These are phyloP conservation scores for Hemicrepidius hirtus DNA, from an alignment of 2,888 invertebrate genomes.

Conservation along the genomic window DNA sequence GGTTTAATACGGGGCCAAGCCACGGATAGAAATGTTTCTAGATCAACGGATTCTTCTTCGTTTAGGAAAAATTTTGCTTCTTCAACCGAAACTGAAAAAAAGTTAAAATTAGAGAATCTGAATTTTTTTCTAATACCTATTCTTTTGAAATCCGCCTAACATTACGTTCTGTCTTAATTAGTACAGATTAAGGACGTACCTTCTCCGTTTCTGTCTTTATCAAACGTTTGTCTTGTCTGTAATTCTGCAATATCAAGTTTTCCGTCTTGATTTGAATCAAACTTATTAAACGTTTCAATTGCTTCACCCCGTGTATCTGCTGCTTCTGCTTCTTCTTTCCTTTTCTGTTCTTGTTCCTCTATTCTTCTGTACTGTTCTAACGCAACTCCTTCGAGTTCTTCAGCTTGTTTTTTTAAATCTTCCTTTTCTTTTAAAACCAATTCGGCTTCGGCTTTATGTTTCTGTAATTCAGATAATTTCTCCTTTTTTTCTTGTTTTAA, in stretches of 20 bases:
- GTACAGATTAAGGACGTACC: slow-evolving; percentile 59
- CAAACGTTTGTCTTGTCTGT: slow-evolving; percentile 85
- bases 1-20: slow-evolving; percentile 90
- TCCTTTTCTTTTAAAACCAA: slow-evolving; percentile 86
- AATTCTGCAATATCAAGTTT: slow-evolving; percentile 81
- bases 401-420: slow-evolving; percentile 80
- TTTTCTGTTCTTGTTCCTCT: slow-evolving; percentile 79
- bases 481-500: slow-evolving; percentile 84
- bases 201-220: slow-evolving; percentile 91
- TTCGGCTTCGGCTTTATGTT: slow-evolving; percentile 86
- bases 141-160: too few relatives aligned
- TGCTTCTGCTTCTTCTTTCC: slow-evolving; percentile 76
- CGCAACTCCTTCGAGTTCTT: slow-evolving; percentile 83
- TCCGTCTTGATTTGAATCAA: slow-evolving; percentile 89
- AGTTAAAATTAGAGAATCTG: too few relatives aligned
- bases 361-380: slow-evolving; percentile 84
- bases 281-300: slow-evolving; percentile 81
- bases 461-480: slow-evolving; percentile 81
- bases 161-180: too few relatives aligned
- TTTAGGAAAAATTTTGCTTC: slow-evolving; percentile 87
- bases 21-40: slow-evolving; percentile 79
- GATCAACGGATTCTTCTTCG: slow-evolving; percentile 80
- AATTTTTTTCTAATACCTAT: slow-evolving; percentile 28
- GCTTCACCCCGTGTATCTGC: slow-evolving; percentile 78
- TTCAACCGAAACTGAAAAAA: slow-evolving; percentile 84